Evolutionary conservation across 2,113 vertebrate species (phyloP).

Genomic region (Brachypteracias leptosomus): DNA sequence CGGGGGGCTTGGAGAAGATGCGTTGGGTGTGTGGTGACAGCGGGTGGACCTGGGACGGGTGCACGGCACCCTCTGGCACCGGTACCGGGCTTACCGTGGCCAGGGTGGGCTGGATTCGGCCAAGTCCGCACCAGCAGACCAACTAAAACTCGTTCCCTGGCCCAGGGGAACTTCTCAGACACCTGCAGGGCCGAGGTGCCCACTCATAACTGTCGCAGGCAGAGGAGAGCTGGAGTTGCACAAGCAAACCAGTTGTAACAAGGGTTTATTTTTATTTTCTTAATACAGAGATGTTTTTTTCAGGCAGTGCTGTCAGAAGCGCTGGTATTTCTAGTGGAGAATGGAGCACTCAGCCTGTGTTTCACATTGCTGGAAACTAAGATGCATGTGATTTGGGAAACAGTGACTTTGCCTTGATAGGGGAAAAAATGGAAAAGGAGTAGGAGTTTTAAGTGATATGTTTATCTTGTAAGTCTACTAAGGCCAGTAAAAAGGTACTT

Average conservation of each 20-base stretch:
- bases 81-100: neutral
- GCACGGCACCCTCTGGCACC: fast-evolving
- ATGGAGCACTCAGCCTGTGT: no score
- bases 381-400: neutral
- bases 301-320: neutral
- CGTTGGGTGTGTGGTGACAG: no score
- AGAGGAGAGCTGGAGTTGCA: neutral
- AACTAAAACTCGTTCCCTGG: no score
- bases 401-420: neutral
- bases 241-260: neutral
- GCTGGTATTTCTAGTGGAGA: neutral
- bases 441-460: neutral
- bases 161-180: no score
- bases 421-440: neutral
- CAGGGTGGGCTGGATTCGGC: fast-evolving
- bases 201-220: fast-evolving
- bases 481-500: neutral
- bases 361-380: neutral
- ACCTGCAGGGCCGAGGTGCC: neutral
- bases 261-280: neutral
- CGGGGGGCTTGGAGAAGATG: neutral
- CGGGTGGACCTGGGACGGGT: neutral
- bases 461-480: neutral
- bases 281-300: neutral
- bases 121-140: fast-evolving